Base-by-base conservation (phyloP, 2,113 vertebrate species). In the Paramisgurnus dabryanus region DNA sequence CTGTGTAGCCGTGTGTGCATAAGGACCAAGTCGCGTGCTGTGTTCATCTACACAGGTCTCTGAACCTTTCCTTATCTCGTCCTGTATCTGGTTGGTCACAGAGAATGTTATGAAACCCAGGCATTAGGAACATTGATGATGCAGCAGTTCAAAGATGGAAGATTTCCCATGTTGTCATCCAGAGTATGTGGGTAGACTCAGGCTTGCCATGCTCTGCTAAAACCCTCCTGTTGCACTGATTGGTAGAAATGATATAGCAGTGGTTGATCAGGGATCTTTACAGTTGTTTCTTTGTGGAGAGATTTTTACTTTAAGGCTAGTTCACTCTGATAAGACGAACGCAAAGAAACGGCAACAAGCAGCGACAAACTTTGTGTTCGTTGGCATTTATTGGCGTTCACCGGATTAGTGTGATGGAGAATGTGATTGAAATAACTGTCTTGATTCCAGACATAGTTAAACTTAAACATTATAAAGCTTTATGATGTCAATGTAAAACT, bases 121-220 rank as follows among this genome's bases (percentile, higher is more conserved):
- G 40, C 17, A 39, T 40, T 58, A 27, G 41, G 60, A 64, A 22
- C 41, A 67, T 13, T 67, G 43, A 67, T 66, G 63, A 80, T 67
- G 63, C 63, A 47, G 43, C 70, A 75, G 70, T 43, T 34, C 69
- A 80, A 76, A 83, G 71, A 76, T 76, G 71, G 67, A 76, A 68
- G 74, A 68, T 76, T 81, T 81, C 78, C 82, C 68, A 72, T 77
- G 60, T 71, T 76, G 79, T 71, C 13, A 81, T 58, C n/a, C 40
- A 49, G 68, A 43, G 18, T 49, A 61, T 55, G 82, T 83, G 76
- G 27, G 78, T 67, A 67, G 82, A 49, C 55, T 60, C 78, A 55
- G 61, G 63, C 60, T 55, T 13, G 10, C 58, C 73, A 61, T 72
- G 78, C 72, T 77, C 70, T 53, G 22, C 73, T 47, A 7, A 65